Conservation (phyloP, 1,140 invertebrate genomes). For the Hylaeus volcanicus region DNA sequence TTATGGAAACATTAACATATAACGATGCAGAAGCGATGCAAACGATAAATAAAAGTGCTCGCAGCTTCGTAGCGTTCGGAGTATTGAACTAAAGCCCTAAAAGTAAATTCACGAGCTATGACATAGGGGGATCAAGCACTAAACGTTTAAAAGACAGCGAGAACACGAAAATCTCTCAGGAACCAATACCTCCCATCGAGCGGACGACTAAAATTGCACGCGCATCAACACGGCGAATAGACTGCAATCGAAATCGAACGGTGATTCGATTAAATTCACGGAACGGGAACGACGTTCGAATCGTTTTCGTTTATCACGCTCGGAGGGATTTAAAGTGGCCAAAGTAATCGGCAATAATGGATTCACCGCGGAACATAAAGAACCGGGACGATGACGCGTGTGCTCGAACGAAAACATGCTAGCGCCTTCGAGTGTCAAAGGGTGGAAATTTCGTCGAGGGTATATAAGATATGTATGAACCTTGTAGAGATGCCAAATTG, state of each 20-base stretch:
- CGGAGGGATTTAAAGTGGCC: conserved; percentile 2
- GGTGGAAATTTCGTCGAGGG: no score
- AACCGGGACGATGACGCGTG: background rate
- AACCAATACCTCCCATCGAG: background rate
- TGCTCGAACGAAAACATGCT: background rate
- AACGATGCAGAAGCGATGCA: no score
- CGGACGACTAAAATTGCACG: background rate
- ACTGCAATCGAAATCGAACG: conserved; percentile 12
- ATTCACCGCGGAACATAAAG: background rate
- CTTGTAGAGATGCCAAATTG: no score
- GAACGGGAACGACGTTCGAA: background rate
- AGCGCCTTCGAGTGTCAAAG: background rate
- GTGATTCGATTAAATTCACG: conserved; percentile 23
- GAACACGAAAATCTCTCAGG: background rate
- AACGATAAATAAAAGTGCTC: no score
- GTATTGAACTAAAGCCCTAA: no score
- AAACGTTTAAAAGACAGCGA: background rate
- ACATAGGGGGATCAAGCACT: no score
- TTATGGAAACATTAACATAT: no score
- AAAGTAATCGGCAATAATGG: conserved; percentile 31
- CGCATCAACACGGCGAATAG: background rate
- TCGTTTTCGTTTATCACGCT: background rate
- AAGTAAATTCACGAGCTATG: no score
- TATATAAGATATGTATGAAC: no score
- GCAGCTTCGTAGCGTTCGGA: no score